Conservation (phyloP, 2,888 invertebrate genomes). For the Hemicrepidius hirtus region DNA sequence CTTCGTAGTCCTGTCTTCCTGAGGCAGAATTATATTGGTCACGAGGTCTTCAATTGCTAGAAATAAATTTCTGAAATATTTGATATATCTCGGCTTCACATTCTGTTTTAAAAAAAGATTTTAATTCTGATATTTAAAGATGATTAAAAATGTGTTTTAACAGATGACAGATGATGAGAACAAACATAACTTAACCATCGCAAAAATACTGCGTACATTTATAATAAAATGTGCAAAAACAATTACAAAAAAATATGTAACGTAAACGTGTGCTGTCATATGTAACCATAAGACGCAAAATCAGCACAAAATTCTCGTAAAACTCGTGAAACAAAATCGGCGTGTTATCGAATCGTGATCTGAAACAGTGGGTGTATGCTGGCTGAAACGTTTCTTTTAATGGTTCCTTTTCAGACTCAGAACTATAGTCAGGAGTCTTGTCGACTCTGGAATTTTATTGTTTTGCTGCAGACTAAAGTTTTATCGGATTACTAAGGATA, state of each 20-base stretch:
- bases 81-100: no score
- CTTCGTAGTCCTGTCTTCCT: no score
- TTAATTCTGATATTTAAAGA: no score
- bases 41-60: no score
- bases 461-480: constrained; percentile 29
- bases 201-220: no score
- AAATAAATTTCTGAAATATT: no score
- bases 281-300: constrained; percentile 5
- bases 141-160: no score
- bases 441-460: constrained; percentile 27
- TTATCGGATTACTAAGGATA: constrained; percentile 30
- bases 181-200: no score
- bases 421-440: constrained; percentile 28
- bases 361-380: constrained; percentile 25
- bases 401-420: constrained; percentile 13
- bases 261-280: constrained; percentile 10
- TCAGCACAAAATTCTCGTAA: constrained; percentile 19
- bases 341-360: constrained; percentile 21
- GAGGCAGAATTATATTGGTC: no score
- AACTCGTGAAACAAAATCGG: constrained; percentile 17
- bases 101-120: no score
- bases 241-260: neutral
- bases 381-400: constrained; percentile 23
- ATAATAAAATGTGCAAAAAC: neutral
- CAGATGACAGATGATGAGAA: no score